These are phyloP conservation scores for Tinea semifulvella DNA, from an alignment of 2,888 invertebrate species.

Conservation along the genomic window DNA sequence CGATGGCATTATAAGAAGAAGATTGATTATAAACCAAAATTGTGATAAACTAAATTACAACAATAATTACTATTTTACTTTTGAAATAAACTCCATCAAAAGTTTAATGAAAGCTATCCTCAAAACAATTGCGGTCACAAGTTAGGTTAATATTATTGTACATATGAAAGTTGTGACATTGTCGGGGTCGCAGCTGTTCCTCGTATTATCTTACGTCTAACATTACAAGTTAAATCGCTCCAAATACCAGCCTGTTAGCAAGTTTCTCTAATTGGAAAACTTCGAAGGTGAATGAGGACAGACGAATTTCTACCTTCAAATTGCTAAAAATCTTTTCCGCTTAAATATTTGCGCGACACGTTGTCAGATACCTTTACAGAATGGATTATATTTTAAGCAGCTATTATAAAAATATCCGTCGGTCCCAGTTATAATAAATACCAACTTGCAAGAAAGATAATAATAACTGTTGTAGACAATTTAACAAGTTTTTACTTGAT, in stretches of 20 bases:
- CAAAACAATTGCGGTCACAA: not conserved
- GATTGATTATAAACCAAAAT: no score
- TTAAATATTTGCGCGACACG: no score
- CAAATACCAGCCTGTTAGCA: slow-evolving; percentile 28
- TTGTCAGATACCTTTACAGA: no score
- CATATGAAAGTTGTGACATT: slow-evolving; percentile 19
- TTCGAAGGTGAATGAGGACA: slow-evolving; percentile 36
- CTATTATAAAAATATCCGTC: no score
- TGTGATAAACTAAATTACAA: no score
- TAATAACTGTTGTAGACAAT: no score
- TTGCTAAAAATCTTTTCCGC: slow-evolving; percentile 1
- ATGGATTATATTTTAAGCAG: no score
- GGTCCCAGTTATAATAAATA: no score
- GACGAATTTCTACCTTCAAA: slow-evolving; percentile 5
- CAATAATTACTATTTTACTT: no score
- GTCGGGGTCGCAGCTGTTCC: slow-evolving; percentile 34
- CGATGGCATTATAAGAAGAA: no score
- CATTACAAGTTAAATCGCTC: slow-evolving; percentile 27
- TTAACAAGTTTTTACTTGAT: no score
- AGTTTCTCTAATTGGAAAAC: slow-evolving; percentile 49
- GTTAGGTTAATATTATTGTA: slow-evolving; percentile 12
- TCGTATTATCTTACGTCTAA: slow-evolving; percentile 32
- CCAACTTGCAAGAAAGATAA: no score
- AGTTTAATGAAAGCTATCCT: slow-evolving; percentile 2
- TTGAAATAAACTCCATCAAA: not conserved